Evolutionary conservation across 2,888 invertebrate species (phyloP).

Genomic region (Acleris laterana): DNA sequence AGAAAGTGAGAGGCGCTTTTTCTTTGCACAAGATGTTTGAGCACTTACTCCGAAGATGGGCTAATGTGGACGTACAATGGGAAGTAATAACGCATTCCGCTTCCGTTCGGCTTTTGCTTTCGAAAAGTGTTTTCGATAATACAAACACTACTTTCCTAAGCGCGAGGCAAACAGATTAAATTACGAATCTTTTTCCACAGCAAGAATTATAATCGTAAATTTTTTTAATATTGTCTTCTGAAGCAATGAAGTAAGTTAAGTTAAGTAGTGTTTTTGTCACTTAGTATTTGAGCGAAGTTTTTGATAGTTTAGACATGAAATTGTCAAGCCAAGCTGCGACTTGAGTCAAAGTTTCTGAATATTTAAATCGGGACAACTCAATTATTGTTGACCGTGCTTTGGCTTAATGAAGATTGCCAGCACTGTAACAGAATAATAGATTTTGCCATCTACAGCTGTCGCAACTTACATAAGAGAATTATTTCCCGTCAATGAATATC

Average conservation of each 20-base stretch:
- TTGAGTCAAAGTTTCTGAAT: constrained; percentile 24
- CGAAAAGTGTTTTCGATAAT: constrained; percentile 28
- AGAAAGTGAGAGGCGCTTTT: constrained; percentile 81
- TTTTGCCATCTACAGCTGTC: not conserved
- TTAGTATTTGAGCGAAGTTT: not conserved
- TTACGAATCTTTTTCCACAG: constrained; percentile 22
- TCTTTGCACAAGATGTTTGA: constrained; percentile 72
- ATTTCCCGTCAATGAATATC: not conserved
- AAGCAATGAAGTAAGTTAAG: too few relatives aligned
- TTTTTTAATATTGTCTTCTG: not conserved
- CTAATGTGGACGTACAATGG: constrained; percentile 34
- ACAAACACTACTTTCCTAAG: constrained; percentile 27
- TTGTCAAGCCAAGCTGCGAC: constrained; percentile 10
- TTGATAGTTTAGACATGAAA: constrained; percentile 15
- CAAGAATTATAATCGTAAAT: not conserved
- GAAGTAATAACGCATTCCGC: constrained; percentile 37
- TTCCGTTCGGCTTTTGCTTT: constrained; percentile 37
- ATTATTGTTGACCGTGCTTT: constrained; percentile 21
- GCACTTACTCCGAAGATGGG: constrained; percentile 43
- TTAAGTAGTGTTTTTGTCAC: not conserved
- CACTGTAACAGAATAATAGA: constrained; percentile 1
- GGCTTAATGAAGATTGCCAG: constrained; percentile 24
- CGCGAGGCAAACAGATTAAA: constrained; percentile 26
- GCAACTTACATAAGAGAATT: not conserved
- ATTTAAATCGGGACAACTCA: constrained; percentile 23